Evolutionary conservation across 2,113 vertebrate species (phyloP), one percentile per base, ranked within the genome.

Genomic region (Corythoichthys haematopterus): DNA sequence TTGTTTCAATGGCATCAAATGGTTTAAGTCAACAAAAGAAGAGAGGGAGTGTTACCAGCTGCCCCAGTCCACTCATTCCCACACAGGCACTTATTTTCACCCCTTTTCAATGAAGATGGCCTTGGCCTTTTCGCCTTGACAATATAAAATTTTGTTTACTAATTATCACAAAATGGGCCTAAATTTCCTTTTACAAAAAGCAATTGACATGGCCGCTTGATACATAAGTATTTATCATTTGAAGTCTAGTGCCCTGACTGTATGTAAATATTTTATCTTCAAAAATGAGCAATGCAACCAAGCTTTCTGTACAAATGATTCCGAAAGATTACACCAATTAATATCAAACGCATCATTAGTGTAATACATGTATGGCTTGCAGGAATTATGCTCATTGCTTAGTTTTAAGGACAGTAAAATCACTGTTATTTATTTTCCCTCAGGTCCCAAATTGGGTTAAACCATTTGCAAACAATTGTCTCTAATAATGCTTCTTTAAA

Each of bases 1-100:
- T 77, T 10, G 46, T 78, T 82, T 89, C 81, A 90, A 90, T 86
- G 79, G 83, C 84, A 87, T 88, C 88, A 87, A 88, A 89, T 82
- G 77, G 74, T 74, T 67, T 14, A 20, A 71, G 82, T 69, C 76
- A 80, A 87, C 87, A 90, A 89, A 88, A 78, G 84, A 78, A 78
- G 73, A 78, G 85, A 82, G 78, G 80, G 78, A 81, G 80, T 73
- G 66, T 76, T 84, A 80, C 85, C 85, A 88, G 88, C 87, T 90
- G 87, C 76, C 84, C 72, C 74, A 47, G 16, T 75, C 72, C 69
- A 81, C 74, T 84, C 84, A 80, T 83, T 81, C 78, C 76, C 80
- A 84, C 82, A 71, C 71, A 68, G 64, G 52, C 76, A 69, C 38
- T 15, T 1, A 69, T 45, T 72, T 75, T 80, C 76, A 77, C 52